Percentiles rank a stretch among this genome's conserved stretches.
phyloP scores from a whole-genome alignment of 2,888 invertebrate species.

The Automeris io region DNA sequence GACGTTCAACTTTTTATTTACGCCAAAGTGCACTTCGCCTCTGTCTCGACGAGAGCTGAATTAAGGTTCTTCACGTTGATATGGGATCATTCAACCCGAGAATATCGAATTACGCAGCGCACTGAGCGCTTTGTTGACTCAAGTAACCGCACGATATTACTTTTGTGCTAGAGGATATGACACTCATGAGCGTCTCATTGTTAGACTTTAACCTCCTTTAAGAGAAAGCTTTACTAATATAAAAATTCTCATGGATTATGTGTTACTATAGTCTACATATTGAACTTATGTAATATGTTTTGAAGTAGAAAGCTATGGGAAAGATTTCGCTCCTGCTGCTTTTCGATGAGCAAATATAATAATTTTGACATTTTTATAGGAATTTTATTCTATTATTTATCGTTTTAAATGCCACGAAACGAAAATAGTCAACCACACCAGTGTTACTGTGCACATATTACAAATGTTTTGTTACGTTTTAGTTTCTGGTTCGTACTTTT shows the following conservation, averaged over 20 bases:
- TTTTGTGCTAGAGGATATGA: constrained; percentile 34
- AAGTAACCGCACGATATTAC: constrained; percentile 68
- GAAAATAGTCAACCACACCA: too few species aligned
- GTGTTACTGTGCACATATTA: too few species aligned
- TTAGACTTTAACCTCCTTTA: constrained; percentile 1
- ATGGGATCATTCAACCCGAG: constrained; percentile 75
- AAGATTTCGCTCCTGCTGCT: too few species aligned
- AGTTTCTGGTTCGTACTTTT: too few species aligned
- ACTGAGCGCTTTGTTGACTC: constrained; percentile 64
- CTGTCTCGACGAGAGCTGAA: constrained; percentile 67
- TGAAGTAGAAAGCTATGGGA: too few species aligned
- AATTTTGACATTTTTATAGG: too few species aligned
- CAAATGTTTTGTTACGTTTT: too few species aligned
- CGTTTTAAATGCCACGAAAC: too few species aligned
- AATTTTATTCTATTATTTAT: too few species aligned
- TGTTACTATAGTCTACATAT: too few species aligned
- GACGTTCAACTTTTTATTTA: constrained; percentile 74
- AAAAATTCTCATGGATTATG: not conserved
- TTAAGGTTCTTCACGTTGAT: constrained; percentile 71
- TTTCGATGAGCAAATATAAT: too few species aligned
- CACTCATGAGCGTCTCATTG: constrained; percentile 4
- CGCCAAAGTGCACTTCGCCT: constrained; percentile 72
- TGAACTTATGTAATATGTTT: too few species aligned
- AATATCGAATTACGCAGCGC: constrained; percentile 71
- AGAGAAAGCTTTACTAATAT: constrained; percentile 1